Conservation (phyloP, 2,113 vertebrate species). For the Chauna torquata region DNA sequence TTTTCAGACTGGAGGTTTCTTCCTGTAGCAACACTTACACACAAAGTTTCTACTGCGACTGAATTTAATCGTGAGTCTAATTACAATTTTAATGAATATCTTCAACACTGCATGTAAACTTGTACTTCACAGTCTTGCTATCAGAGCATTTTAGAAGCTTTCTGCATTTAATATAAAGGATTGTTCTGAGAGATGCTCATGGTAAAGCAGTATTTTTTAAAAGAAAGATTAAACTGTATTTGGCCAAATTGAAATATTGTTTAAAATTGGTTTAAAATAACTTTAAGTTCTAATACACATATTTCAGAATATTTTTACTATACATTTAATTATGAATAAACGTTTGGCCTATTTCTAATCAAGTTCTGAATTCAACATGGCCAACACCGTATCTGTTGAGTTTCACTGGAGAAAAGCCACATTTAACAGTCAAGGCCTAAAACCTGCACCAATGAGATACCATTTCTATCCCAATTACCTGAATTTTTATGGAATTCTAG, state of each 20-base stretch:
- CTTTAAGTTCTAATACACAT: not conserved
- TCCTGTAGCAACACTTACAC: slow-evolving; percentile 81
- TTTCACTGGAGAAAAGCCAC: not conserved
- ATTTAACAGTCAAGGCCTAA: not conserved
- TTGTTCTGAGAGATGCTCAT: slow-evolving; percentile 41
- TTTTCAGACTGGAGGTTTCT: slow-evolving; percentile 82
- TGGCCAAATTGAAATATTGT: not conserved
- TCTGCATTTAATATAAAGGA: slow-evolving; percentile 75
- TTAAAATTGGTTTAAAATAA: not conserved
- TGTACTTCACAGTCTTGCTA: slow-evolving; percentile 72
- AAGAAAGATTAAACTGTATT: slow-evolving; percentile 15
- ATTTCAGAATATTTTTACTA: not conserved
- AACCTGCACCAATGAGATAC: not conserved
- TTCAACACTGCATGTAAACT: slow-evolving; percentile 80
- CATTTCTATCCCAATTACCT: not conserved
- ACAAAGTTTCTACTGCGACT: slow-evolving; percentile 79
- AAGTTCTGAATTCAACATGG: not conserved
- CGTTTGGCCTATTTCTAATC: not conserved
- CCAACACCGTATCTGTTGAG: not conserved
- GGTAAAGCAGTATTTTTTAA: slow-evolving; percentile 19
- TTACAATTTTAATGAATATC: slow-evolving; percentile 87
- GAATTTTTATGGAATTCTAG: not conserved
- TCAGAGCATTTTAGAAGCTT: slow-evolving; percentile 71
- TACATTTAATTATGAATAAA: not conserved
- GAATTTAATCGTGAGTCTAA: slow-evolving; percentile 84